phyloP scores from a whole-genome alignment of 2,113 vertebrate genomes.

The Pycnonotus jocosus region DNA sequence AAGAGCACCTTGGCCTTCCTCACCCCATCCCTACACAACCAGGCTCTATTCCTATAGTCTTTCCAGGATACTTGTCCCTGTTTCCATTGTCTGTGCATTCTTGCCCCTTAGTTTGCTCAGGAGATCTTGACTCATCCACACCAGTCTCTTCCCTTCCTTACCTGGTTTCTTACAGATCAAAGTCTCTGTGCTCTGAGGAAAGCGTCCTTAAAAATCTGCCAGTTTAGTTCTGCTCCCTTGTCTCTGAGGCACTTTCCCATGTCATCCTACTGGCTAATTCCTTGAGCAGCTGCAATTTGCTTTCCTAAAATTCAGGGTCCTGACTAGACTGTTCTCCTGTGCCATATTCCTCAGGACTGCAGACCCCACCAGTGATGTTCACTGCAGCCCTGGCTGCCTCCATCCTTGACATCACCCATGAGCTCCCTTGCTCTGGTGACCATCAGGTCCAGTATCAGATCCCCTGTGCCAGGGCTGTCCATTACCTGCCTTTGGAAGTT shows the following conservation, averaged over 20 bases:
- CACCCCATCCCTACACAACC: fast-evolving
- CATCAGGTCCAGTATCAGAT: too few species aligned
- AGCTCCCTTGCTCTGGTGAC: not conserved
- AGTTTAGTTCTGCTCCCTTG: not conserved
- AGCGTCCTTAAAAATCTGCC: not conserved
- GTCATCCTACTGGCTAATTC: not conserved
- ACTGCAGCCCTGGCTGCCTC: not conserved
- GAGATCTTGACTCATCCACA: not conserved
- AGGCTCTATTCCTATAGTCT: not conserved
- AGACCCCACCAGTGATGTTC: not conserved
- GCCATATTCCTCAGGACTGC: not conserved
- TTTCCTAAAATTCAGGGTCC: not conserved
- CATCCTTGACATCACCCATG: fast-evolving
- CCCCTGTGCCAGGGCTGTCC: not conserved
- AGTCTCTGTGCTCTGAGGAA: not conserved
- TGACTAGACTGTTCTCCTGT: not conserved
- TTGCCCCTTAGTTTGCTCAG: not conserved
- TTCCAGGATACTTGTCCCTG: not conserved
- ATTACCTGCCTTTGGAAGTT: not conserved
- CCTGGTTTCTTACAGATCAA: not conserved
- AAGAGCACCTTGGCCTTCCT: not conserved
- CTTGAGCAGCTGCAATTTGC: not conserved
- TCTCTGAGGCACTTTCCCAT: not conserved
- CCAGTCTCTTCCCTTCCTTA: not conserved
- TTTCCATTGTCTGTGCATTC: not conserved